Base-by-base conservation (phyloP, 2,113 vertebrate species). In the Mirounga angustirostris region DNA sequence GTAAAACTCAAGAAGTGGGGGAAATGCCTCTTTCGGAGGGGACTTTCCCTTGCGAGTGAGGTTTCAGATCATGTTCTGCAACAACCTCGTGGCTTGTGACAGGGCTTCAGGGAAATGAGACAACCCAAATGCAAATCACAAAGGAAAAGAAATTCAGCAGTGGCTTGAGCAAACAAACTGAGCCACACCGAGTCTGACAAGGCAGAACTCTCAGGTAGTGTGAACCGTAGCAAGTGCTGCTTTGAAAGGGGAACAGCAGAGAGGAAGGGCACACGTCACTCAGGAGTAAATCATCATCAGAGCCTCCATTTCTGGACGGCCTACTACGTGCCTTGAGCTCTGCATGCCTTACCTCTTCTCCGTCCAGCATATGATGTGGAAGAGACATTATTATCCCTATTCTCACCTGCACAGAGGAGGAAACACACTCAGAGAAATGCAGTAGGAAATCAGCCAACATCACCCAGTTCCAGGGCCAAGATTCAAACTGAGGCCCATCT, bases 61-160 rank as follows among this genome's bases (percentile, higher is more conserved):
- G 98, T 97, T 69, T 98, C 98, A 98, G 97, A 92, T 95, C 89
- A 92, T 98, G 98, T 96, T 98, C 98, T 98, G 97, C 97, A 95
- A 98, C 92, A 98, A 84, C 67, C 94, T 98, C 98, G 84, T 92
- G 92, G 95, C 97, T 96, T 98, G 97, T 98, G 97, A 98, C 98
- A 96, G 95, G 10, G 82, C 88, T 97, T 94, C 0, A 3, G 92
- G 88, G 94, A 98, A 94, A 98, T 97, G 63, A 98, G 92, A 7
- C 0, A 88, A 98, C 76, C 90, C 98, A 95, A 89, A 98, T 97
- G 97, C 96, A 43, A 94, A 97, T 90, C 73, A 98, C 90, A 95
- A 96, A 98, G 90, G 82, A n/a, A 91, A 40, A 94, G 96, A 89
- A 61, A 79, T 13, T 83, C 87, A 80, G 1, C 71, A 56, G 52